phyloP scores from a whole-genome alignment of 2,888 invertebrate species.

The Mellilla xanthometata region DNA sequence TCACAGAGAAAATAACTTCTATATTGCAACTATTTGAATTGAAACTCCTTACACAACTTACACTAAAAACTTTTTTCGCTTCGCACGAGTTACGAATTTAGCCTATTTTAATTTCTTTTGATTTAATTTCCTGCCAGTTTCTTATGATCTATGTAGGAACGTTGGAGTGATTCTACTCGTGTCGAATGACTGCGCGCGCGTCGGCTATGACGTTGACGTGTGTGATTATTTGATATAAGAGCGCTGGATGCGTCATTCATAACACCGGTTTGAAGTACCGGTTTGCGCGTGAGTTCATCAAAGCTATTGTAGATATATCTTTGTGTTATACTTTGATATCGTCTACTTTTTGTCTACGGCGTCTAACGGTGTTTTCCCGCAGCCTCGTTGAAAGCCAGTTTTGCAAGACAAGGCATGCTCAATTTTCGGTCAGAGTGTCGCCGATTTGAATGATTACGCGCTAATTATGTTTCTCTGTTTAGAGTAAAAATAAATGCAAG shows the following conservation, averaged over 20 bases:
- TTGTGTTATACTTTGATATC: no score
- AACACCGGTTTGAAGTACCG: neutral
- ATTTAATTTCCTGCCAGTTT: neutral
- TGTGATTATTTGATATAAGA: constrained; percentile 11
- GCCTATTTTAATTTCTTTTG: neutral
- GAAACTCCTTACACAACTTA: neutral
- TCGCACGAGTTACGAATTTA: neutral
- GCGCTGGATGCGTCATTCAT: constrained; percentile 8
- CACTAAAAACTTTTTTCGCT: neutral
- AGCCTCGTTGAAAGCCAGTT: no score
- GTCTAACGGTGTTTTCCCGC: no score
- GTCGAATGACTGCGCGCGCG: constrained; percentile 11
- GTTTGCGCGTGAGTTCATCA: neutral
- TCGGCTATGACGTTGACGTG: constrained; percentile 12
- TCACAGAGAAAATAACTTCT: neutral
- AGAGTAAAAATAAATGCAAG: no score
- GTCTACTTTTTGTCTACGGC: no score
- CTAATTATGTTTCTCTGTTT: no score
- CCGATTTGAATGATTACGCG: no score
- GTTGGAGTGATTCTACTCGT: constrained; percentile 15
- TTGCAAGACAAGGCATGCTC: no score
- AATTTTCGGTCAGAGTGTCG: no score
- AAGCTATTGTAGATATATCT: no score
- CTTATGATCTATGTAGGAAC: constrained; percentile 3
- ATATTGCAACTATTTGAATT: neutral